Base-by-base conservation (phyloP, 2,113 vertebrate genomes). In the Solea senegalensis region DNA sequence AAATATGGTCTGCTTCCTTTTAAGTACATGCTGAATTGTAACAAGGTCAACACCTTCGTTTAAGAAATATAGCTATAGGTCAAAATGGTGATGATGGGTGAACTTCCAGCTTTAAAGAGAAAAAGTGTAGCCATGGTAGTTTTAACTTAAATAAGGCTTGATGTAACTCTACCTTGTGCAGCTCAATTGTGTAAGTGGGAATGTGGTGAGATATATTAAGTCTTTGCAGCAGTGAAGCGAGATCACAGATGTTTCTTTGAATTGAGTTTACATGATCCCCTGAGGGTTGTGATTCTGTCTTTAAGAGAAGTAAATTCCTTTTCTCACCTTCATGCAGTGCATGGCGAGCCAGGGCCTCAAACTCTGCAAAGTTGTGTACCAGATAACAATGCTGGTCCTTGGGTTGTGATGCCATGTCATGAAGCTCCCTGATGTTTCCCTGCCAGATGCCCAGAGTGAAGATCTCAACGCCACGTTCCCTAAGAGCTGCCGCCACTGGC, bases 401-500 rank as follows among this genome's bases (percentile, higher is more conserved):
- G 27, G 97, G 97, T 7, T 92, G 86, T 0, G 98, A 99, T 41
- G 97, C 97, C 97, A 99, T 98, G 85, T 99, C 98, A 26, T 98
- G 96, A 15, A 99, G 94, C 57, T 99, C 98, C 60, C 95, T 92
- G 71, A 98, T 97, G 81, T 99, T 99, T 0, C 98, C 98, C 82
- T 99, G 97, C 97, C 97, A 99, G 90, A 99, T 99, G 40, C 98
- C 98, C 56, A 99, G 92, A 0, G 98, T 99, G 90, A 97, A 99
- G 91, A 99, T 97, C 91, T 99, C 97, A 39, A 98, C 97, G 10
- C 96, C 96, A 15, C 93, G 93, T 21, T 96, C 95, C 55, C 96
- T 91, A 54, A 99, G 94, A 0, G 94, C 93, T 0, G 96, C 94
- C 7, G 98, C 98, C 71, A 97, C 84, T 0, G 97, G 97, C 55